Percentiles rank a stretch among this genome's conserved stretches.
Evolutionary conservation across 2,113 vertebrate species (phyloP).

Genomic region (Ictalurus punctatus): DNA sequence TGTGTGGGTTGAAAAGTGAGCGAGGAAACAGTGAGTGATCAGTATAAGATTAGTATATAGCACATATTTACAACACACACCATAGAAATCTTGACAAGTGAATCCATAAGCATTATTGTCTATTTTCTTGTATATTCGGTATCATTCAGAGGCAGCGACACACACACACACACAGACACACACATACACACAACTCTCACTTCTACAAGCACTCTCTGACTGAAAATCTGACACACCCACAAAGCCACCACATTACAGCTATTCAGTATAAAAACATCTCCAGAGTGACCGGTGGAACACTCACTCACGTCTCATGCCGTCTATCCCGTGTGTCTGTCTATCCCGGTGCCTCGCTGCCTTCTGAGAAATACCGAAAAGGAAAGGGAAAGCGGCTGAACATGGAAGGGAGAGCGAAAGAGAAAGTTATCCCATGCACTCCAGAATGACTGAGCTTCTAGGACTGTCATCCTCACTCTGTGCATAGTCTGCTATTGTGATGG

Average conservation of each 20-base stretch:
- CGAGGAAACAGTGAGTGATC: background rate
- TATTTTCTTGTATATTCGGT: background rate
- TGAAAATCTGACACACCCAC: background rate
- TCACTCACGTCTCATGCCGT: background rate
- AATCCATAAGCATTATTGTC: background rate
- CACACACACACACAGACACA: background rate
- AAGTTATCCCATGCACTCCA: constrained; percentile 34
- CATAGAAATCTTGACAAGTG: background rate
- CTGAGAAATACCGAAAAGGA: constrained; percentile 5
- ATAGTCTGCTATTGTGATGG: background rate
- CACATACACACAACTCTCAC: background rate
- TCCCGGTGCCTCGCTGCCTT: background rate
- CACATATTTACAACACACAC: background rate
- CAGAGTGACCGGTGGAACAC: background rate
- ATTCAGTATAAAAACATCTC: background rate
- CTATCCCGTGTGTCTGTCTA: background rate
- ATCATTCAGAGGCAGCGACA: background rate
- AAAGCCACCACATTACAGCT: background rate
- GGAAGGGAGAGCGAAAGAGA: constrained; percentile 27
- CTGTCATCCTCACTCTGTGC: background rate
- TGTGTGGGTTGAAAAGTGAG: background rate
- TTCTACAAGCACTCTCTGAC: background rate
- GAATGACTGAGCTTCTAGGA: constrained; percentile 14
- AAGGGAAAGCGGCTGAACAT: background rate
- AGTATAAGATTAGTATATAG: background rate